These are phyloP conservation scores for Rhineura floridana DNA, from an alignment of 2,113 vertebrate genomes.

Conservation along the genomic window DNA sequence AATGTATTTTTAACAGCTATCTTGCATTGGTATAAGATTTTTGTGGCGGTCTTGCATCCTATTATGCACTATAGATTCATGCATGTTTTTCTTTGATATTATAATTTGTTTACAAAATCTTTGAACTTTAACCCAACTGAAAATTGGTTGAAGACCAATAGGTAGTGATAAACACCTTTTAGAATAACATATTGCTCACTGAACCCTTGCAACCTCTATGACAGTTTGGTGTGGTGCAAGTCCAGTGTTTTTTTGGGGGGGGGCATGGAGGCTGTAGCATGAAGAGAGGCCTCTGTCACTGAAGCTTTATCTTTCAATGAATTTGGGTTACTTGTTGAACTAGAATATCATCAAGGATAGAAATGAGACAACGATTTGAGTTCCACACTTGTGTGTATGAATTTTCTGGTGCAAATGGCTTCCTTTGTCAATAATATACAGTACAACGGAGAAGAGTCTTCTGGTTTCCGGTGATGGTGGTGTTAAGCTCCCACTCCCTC, in stretches of 20 bases:
- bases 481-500: too few relatives aligned
- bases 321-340: not conserved
- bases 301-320: not conserved
- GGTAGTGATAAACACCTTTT: not conserved
- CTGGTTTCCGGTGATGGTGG: too few relatives aligned
- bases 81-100: not conserved
- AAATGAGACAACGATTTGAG: not conserved
- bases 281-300: not conserved
- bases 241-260: too few relatives aligned
- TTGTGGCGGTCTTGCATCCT: not conserved
- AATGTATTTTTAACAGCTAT: slow-evolving; percentile 22
- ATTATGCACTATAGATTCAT: slow-evolving; percentile 1
- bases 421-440: not conserved
- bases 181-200: not conserved
- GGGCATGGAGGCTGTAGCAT: too few relatives aligned
- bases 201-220: not conserved
- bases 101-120: slow-evolving; percentile 24
- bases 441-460: too few relatives aligned
- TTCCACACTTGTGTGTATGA: not conserved
- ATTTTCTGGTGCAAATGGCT: not conserved
- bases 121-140: slow-evolving; percentile 22
- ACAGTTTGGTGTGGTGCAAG: not conserved
- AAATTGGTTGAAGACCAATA: not conserved
- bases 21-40: not conserved
- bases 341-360: not conserved